Evolutionary conservation across 2,113 vertebrate genomes (phyloP).

Genomic region (Cettia cetti): DNA sequence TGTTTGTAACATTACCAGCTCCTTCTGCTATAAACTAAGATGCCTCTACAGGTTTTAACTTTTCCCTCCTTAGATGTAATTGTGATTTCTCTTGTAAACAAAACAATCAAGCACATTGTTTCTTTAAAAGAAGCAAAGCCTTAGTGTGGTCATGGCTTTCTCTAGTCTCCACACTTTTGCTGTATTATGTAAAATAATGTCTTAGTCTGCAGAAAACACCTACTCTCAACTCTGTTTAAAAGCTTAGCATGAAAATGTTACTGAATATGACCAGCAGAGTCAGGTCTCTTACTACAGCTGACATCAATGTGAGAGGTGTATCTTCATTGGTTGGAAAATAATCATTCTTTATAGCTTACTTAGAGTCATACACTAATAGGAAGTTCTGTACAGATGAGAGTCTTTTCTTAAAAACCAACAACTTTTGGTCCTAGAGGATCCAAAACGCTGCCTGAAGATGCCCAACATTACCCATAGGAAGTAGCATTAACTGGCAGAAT

Average conservation of each 20-base stretch:
- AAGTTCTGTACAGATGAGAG: background rate
- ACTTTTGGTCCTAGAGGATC: background rate
- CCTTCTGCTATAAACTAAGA: background rate
- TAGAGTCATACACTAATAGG: background rate
- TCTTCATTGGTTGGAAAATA: background rate
- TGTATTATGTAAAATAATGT: background rate
- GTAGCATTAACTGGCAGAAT: background rate
- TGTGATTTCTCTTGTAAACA: background rate
- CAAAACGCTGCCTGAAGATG: background rate
- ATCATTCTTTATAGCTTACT: background rate
- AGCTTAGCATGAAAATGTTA: background rate
- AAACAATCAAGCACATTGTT: background rate
- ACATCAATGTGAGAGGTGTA: background rate
- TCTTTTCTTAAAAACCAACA: background rate
- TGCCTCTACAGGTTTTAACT: background rate
- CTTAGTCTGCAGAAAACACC: background rate
- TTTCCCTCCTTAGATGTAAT: background rate
- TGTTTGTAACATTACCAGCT: background rate
- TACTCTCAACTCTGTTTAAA: background rate
- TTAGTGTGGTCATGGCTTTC: background rate
- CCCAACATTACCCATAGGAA: background rate
- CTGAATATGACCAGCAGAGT: background rate
- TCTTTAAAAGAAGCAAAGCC: background rate
- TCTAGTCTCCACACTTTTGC: background rate
- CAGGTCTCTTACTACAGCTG: background rate